A percentile compares a stretch with the other conserved stretches of the same genome.
Evolutionary conservation across 2,888 invertebrate species (phyloP).

Genomic region (Ichneumoninae sp.): DNA sequence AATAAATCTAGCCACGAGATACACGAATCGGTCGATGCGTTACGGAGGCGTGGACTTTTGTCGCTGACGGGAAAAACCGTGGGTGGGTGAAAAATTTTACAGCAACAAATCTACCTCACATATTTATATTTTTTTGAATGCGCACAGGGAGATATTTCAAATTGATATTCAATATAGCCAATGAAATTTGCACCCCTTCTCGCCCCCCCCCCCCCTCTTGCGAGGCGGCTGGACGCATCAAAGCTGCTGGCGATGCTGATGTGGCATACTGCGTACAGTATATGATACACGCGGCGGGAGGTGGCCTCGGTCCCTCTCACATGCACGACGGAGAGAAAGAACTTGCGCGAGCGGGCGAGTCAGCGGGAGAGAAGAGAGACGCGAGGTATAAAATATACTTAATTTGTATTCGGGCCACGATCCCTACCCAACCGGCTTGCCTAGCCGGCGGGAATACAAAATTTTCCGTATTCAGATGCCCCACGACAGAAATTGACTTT

Average conservation of each 20-base stretch:
- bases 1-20: neutral
- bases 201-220: neutral
- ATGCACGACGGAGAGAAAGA: constrained; percentile 39
- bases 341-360: constrained; percentile 34
- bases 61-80: neutral
- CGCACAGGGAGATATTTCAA: neutral
- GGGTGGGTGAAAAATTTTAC: neutral
- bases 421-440: constrained; percentile 77
- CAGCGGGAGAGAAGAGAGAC: constrained; percentile 28
- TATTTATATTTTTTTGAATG: neutral
- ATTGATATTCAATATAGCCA: constrained; percentile 21
- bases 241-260: constrained; percentile 38
- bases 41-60: neutral
- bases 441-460: constrained; percentile 83
- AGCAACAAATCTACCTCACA: neutral
- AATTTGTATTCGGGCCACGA: constrained; percentile 82
- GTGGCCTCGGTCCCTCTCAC: constrained; percentile 11
- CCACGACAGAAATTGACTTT: constrained; percentile 84
- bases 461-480: constrained; percentile 83
- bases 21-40: too few relatives aligned
- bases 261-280: constrained; percentile 20
- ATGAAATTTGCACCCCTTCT: constrained; percentile 33
- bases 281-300: constrained; percentile 18
- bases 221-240: constrained; percentile 38
- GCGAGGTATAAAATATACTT: constrained; percentile 79